phyloP scores from a whole-genome alignment of 2,888 invertebrate genomes.

The Hirtodrosophila confusa region DNA sequence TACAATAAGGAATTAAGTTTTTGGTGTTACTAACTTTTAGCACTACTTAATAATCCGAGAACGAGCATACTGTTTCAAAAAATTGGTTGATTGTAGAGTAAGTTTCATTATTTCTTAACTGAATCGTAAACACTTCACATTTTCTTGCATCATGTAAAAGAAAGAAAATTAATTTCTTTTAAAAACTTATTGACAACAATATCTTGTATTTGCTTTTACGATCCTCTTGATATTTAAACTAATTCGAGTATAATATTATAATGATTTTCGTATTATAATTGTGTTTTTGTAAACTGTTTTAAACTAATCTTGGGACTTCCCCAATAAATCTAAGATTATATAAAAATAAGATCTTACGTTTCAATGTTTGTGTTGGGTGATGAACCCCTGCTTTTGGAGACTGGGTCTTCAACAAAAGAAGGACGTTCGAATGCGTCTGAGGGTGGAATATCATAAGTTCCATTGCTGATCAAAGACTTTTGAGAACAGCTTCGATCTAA shows the following conservation, averaged over 20 bases:
- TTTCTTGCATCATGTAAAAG: slow-evolving; percentile 43
- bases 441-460: slow-evolving; percentile 82
- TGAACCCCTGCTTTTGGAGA: slow-evolving; percentile 61
- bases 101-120: slow-evolving; percentile 56
- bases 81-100: slow-evolving; percentile 47
- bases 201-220: slow-evolving; percentile 1
- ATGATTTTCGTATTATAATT: too few species aligned
- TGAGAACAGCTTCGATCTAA: slow-evolving; percentile 73
- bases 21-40: slow-evolving; percentile 10
- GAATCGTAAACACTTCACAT: slow-evolving; percentile 50
- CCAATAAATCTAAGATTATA: not conserved
- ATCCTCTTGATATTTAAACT: too few species aligned
- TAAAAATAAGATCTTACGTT: slow-evolving; percentile 66
- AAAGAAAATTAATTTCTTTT: slow-evolving; percentile 19
- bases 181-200: slow-evolving; percentile 3
- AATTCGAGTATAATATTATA: too few species aligned
- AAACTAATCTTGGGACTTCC: too few species aligned
- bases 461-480: slow-evolving; percentile 81
- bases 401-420: slow-evolving; percentile 36
- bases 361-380: slow-evolving; percentile 75
- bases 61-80: slow-evolving; percentile 50
- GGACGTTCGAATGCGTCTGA: slow-evolving; percentile 41
- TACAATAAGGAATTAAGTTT: not conserved
- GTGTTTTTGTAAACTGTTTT: too few species aligned
- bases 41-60: slow-evolving; percentile 21